phyloP scores from a whole-genome alignment of 2,888 invertebrate species.

The Antheraea assamensis region DNA sequence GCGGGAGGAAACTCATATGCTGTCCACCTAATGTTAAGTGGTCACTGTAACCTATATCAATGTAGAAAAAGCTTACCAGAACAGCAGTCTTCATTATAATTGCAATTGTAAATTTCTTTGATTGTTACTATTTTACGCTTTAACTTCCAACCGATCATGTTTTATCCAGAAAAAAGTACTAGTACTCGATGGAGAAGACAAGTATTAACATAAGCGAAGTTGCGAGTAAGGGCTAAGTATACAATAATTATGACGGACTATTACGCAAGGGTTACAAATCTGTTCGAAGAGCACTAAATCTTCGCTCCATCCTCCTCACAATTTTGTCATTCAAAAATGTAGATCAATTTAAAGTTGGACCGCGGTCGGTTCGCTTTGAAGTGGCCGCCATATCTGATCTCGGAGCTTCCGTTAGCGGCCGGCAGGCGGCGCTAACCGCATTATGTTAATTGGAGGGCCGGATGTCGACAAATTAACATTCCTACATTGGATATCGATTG shows the following conservation, averaged over 20 bases:
- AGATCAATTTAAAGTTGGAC: constrained; percentile 5
- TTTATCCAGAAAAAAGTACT: too few relatives aligned
- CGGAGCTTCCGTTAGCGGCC: constrained; percentile 5
- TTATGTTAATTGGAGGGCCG: constrained; percentile 11
- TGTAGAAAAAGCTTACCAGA: too few relatives aligned
- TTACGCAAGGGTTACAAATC: not conserved
- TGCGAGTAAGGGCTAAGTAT: not conserved
- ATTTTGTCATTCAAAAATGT: constrained; percentile 3
- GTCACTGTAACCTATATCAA: too few relatives aligned
- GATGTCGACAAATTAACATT: constrained; percentile 15
- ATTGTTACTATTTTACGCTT: too few relatives aligned
- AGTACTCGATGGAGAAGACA: too few relatives aligned
- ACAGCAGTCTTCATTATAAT: too few relatives aligned
- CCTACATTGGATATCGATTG: constrained; percentile 9
- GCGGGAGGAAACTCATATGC: too few relatives aligned
- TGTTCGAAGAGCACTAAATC: not conserved
- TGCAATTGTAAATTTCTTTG: too few relatives aligned
- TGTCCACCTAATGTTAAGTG: too few relatives aligned
- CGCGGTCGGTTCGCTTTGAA: not conserved
- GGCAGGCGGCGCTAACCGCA: constrained; percentile 10
- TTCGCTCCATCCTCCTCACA: not conserved
- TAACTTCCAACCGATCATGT: too few relatives aligned
- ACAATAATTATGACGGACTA: not conserved
- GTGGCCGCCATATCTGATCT: constrained; percentile 8
- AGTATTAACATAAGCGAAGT: not conserved